These are phyloP conservation scores for Steromphala cineraria DNA, from an alignment of 2,888 invertebrate species.

Conservation along the genomic window DNA sequence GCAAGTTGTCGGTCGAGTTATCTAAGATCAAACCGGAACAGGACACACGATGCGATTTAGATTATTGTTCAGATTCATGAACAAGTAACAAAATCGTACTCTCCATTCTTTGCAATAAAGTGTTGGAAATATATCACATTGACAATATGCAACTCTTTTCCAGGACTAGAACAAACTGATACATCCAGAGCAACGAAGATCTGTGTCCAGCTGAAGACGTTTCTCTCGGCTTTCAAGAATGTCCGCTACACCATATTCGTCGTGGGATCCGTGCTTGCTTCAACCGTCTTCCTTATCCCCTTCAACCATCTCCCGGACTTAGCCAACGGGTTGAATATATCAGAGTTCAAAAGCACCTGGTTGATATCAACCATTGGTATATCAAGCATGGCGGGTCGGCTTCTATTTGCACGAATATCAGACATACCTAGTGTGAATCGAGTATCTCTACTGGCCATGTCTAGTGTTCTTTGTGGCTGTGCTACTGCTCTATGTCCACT, in stretches of 20 bases:
- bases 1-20: too few relatives aligned
- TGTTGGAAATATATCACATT: too few relatives aligned
- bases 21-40: too few relatives aligned
- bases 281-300: not conserved
- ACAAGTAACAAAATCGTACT: too few relatives aligned
- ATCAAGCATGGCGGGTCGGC: not conserved
- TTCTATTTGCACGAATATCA: not conserved
- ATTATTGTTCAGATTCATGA: too few relatives aligned
- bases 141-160: not conserved
- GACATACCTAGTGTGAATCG: not conserved
- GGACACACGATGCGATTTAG: too few relatives aligned
- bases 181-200: not conserved
- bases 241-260: not conserved
- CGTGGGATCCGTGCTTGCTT: not conserved
- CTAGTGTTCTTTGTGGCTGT: not conserved
- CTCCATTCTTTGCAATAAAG: too few relatives aligned
- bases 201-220: not conserved
- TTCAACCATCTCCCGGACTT: not conserved
- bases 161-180: not conserved
- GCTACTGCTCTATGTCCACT: not conserved
- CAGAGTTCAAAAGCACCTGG: not conserved
- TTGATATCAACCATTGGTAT: conserved; percentile 1
- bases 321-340: not conserved
- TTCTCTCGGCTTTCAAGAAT: not conserved
- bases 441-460: not conserved